Evolutionary conservation across 2,797 vertebrate genomes (phyloP).

Genomic region (Sebastes trivittatus): DNA sequence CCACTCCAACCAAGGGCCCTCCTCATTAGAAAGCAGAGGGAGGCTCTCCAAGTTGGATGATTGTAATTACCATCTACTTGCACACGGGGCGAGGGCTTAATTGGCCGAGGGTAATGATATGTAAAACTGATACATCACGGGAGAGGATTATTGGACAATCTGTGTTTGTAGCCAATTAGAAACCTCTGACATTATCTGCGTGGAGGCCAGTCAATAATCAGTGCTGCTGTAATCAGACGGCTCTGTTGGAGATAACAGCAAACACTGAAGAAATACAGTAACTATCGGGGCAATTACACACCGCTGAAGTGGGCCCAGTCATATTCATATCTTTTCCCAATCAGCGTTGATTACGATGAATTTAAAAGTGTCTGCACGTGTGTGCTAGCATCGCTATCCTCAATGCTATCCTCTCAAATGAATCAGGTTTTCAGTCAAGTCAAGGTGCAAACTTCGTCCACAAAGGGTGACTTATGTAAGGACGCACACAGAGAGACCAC

Average conservation of each 20-base stretch:
- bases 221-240: conserved; percentile 32
- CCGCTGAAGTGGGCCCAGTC: conserved; percentile 13
- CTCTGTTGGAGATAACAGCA: conserved; percentile 21
- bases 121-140: conserved; percentile 48
- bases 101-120: conserved; percentile 59
- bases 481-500: neutral
- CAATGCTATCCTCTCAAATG: neutral
- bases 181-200: conserved; percentile 34
- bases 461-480: neutral
- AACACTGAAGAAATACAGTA: neutral
- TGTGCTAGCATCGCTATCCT: neutral
- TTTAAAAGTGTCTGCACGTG: neutral
- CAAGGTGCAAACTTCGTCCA: neutral
- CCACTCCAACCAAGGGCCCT: conserved; percentile 32
- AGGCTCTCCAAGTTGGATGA: conserved; percentile 51
- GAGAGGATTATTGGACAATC: conserved; percentile 47
- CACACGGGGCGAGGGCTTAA: conserved; percentile 32
- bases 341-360: neutral
- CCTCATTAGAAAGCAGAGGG: conserved; percentile 49
- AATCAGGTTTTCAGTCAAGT: conserved; percentile 1
- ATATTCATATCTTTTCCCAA: conserved; percentile 20
- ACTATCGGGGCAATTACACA: neutral
- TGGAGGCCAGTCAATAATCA: conserved; percentile 44
- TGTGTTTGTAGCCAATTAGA: conserved; percentile 56
- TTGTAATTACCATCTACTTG: conserved; percentile 56